A percentile compares a stretch with the other conserved stretches of the same genome.
phyloP scores from a whole-genome alignment of 1,140 invertebrate genomes.

The Anoplolepis gracilipes region DNA sequence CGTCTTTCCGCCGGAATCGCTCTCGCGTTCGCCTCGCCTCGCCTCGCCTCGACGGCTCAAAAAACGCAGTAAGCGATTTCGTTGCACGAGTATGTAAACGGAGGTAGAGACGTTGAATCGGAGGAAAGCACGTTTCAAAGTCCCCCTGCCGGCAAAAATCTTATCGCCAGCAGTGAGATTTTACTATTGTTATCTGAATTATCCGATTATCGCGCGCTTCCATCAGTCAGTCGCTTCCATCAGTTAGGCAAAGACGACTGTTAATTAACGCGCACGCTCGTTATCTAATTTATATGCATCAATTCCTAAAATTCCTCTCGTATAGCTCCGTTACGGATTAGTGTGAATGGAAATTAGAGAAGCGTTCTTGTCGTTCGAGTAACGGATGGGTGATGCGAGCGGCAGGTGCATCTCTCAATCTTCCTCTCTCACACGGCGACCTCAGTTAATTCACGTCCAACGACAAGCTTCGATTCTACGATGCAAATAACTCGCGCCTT shows the following conservation, averaged over 20 bases:
- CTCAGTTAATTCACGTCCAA: slow-evolving; percentile 63
- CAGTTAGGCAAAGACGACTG: not conserved
- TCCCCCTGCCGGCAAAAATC: too few relatives aligned
- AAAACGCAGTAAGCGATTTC: slow-evolving; percentile 34
- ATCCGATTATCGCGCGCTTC: not conserved
- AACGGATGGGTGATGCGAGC: slow-evolving; percentile 60
- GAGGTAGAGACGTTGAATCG: slow-evolving; percentile 7
- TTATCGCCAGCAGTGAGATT: not conserved
- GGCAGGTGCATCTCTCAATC: slow-evolving; percentile 67
- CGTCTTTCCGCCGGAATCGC: slow-evolving; percentile 29
- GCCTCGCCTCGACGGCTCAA: slow-evolving; percentile 30
- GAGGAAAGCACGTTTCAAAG: not conserved
- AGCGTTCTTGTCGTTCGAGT: slow-evolving; percentile 61
- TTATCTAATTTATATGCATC: slow-evolving; percentile 40
- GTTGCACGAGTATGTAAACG: slow-evolving; percentile 23
- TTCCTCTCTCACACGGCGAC: slow-evolving; percentile 49
- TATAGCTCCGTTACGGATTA: slow-evolving; percentile 54
- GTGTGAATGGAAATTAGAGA: slow-evolving; percentile 64
- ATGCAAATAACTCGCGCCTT: slow-evolving; percentile 56
- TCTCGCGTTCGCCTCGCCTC: slow-evolving; percentile 34
- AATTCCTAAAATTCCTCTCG: slow-evolving; percentile 40
- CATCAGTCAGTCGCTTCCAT: not conserved
- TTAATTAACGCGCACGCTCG: slow-evolving; percentile 47
- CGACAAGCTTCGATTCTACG: slow-evolving; percentile 57
- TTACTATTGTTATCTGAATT: not conserved